Evolutionary conservation across 2,888 invertebrate species (phyloP), one percentile per base, ranked within the genome.

Genomic region (Melanotus villosus): DNA sequence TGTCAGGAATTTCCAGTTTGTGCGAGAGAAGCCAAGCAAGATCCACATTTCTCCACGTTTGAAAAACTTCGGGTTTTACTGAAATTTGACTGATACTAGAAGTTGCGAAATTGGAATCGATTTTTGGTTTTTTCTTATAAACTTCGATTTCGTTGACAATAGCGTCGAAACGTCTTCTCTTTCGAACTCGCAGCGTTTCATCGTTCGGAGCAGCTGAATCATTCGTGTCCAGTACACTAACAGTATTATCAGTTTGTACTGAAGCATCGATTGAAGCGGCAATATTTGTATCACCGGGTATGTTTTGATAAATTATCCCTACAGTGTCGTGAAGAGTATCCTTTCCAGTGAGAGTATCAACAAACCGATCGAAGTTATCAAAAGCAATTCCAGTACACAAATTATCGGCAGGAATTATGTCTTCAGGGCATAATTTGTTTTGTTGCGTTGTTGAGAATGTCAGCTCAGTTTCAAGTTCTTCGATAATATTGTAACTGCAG

Each of bases 401-500:
- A 12, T 36, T 34, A 9, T 63, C 16, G 14, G 26, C 57, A 18
- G 52, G 50, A 57, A 47, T 50, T 21, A 73, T 75, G 30, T 63
- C 73, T 60, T 68, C 68, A 58, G 75, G 59, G 30, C 59, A 60
- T 41, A 60, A 9, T 45, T 43, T 68, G n/a, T 41, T 23, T 26
- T 9, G 5, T 18, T 45, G 9, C 7, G 45, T 36, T 4, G 71
- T 59, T 41, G 69, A 57, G 45, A 62, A 38, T 2, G 69, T 71
- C 3, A 57, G 60, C 62, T 72, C 70, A 1, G 72, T 70, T 67
- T 70, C 72, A 36, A 72, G 47, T 58, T 75, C 76, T 68, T 78
- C 75, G 10, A 77, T 21, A 10, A 50, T 60, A n/a, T 65, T 73
- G 50, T 79, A 79, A 59, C 63, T 69, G 36, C 72, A 73, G 56